Base-by-base conservation (phyloP, 2,888 invertebrate genomes). In the Apamea crenata region DNA sequence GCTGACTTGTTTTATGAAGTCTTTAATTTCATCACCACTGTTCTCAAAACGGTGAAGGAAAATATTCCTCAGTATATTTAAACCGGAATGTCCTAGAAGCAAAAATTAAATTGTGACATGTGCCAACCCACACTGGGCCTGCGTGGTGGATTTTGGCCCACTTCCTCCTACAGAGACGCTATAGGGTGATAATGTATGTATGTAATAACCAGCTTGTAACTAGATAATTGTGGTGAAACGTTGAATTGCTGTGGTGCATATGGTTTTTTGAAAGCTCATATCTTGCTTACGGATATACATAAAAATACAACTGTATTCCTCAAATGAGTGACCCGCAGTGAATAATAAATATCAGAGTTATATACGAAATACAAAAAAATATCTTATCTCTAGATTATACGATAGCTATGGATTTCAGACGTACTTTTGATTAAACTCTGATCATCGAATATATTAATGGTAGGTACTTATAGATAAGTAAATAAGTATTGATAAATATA, bases 401-500 rank as follows among this genome's bases (percentile, higher is more conserved):
- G 89, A 91, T 91, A 89, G 68, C 67, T 75, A 44, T 81, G 82
- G 89, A 91, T 91, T 92, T 91, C 77, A 84, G 79, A 50, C 85
- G 90, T 80, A 87, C 84, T 87, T 87, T 77, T 88, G 93, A 93
- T 93, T 92, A 91, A 67, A 86, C 29, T 16, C 14, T 69, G 56
- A 90, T 76, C 86, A 90, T 89, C 87, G 82, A 89, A 89, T 83
- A 75, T 82, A 77, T 89, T 85, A 91, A 87, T 87, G 80, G 80
- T 84, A 86, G 83, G 84, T 89, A 86, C 69, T 74, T 86, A 89
- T 80, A 90, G 93, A 94, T 94, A 92, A 92, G 83, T 78, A 74
- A 82, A 84, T 84, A 90, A 91, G 74, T 90, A 91, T 77, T 90
- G 93, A 93, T 94, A 94, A 94, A 94, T 94, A 93, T 91, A 90